Conservation (phyloP, 2,888 invertebrate genomes). For the Barypeithes pellucidus region DNA sequence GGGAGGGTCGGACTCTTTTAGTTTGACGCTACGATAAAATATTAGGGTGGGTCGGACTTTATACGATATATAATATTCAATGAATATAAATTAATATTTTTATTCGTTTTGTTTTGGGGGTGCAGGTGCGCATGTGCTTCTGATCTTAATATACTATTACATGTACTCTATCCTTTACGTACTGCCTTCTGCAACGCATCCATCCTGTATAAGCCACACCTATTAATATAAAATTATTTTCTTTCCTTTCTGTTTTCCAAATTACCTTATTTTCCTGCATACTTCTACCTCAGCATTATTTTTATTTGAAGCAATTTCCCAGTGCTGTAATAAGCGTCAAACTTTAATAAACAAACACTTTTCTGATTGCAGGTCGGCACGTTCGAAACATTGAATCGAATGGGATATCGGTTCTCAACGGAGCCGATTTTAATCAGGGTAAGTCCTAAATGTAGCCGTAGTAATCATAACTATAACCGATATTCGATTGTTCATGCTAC, state of each 20-base stretch:
- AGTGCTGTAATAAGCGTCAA: constrained; percentile 33
- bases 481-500: constrained; percentile 23
- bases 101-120: no score
- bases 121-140: no score
- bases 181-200: no score
- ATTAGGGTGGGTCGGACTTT: no score
- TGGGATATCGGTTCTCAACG: constrained; percentile 67
- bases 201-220: background rate
- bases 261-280: constrained; percentile 19
- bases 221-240: constrained; percentile 8
- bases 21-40: no score
- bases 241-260: background rate
- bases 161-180: no score
- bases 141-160: no score
- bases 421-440: constrained; percentile 71
- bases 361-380: constrained; percentile 67
- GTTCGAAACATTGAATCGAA: constrained; percentile 69
- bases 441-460: constrained; percentile 62
- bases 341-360: constrained; percentile 54
- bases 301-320: constrained; percentile 30
- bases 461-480: constrained; percentile 47
- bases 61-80: no score
- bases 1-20: no score
- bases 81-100: no score
- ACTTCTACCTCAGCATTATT: constrained; percentile 31